phyloP scores from a whole-genome alignment of 2,888 invertebrate species.

The Chrysopilus asiliformis region DNA sequence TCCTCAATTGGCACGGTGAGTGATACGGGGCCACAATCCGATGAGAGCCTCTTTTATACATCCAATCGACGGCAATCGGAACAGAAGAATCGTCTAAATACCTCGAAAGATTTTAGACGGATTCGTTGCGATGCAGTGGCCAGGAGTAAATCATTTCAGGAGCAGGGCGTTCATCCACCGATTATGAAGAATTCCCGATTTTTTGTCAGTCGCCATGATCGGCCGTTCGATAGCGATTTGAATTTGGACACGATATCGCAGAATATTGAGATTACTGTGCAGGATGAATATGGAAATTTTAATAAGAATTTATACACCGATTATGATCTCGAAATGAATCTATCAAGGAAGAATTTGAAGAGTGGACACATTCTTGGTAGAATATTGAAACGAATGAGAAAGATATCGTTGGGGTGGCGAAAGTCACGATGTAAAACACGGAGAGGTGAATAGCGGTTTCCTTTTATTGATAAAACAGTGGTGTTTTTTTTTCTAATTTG shows the following conservation, averaged over 20 bases:
- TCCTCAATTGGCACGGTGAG: slow-evolving; percentile 22
- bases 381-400: slow-evolving; percentile 31
- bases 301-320: background rate
- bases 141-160: slow-evolving; percentile 37
- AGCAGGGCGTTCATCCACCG: slow-evolving; percentile 24
- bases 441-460: slow-evolving; percentile 33
- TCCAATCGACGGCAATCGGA: too few relatives aligned
- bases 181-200: slow-evolving; percentile 18
- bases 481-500: too few relatives aligned
- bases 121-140: slow-evolving; percentile 20
- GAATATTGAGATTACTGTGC: slow-evolving; percentile 34
- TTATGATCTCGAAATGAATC: slow-evolving; percentile 9
- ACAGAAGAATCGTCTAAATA: too few relatives aligned
- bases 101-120: slow-evolving; percentile 6
- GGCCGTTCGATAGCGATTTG: slow-evolving; percentile 22
- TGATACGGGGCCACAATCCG: background rate
- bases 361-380: slow-evolving; percentile 30
- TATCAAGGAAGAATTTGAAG: slow-evolving; percentile 22
- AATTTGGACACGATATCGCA: slow-evolving; percentile 31
- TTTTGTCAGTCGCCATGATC: slow-evolving; percentile 13
- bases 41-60: background rate
- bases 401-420: slow-evolving; percentile 34
- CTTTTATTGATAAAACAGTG: too few relatives aligned
- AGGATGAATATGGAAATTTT: slow-evolving; percentile 30
- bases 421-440: slow-evolving; percentile 33